Conservation (phyloP, 53 echinoderm and acorn worm species). For the Holothuria scabra region DNA sequence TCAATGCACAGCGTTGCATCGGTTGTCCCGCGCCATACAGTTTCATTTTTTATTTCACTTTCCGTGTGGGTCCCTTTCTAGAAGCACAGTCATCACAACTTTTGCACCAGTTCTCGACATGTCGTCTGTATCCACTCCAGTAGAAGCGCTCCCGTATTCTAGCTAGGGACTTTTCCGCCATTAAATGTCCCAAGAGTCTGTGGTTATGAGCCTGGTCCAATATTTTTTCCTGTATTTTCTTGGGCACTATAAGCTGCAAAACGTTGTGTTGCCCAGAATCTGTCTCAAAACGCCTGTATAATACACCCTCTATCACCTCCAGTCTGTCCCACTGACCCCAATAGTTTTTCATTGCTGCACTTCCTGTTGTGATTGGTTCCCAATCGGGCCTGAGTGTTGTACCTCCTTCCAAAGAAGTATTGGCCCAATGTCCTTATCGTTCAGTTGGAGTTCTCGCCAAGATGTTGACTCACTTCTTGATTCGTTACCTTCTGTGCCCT, state of each 20-base stretch:
- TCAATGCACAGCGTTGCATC: conserved; percentile 48
- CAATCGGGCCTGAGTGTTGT: conserved; percentile 10
- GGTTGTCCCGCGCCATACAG: conserved; percentile 43
- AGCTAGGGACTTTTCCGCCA: conserved; percentile 15
- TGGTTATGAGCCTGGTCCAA: neutral
- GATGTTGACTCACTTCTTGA: too few relatives aligned
- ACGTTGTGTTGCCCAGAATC: neutral
- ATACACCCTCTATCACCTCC: neutral
- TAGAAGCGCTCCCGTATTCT: conserved; percentile 20
- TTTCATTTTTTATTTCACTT: conserved; percentile 32
- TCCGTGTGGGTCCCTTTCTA: conserved; percentile 7
- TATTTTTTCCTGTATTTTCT: conserved; percentile 1
- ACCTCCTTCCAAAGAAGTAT: conserved; percentile 29
- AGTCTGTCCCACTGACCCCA: conserved; percentile 44
- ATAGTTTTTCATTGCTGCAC: conserved; percentile 19
- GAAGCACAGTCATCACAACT: neutral
- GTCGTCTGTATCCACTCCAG: conserved; percentile 29
- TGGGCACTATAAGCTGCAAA: conserved; percentile 15
- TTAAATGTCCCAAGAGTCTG: conserved; percentile 14
- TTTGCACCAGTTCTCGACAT: conserved; percentile 44
- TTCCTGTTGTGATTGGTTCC: neutral
- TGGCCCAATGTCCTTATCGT: conserved; percentile 4
- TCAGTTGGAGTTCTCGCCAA: neutral
- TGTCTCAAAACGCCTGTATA: conserved; percentile 24
- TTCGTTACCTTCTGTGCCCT: too few relatives aligned